Evolutionary conservation across 2,888 invertebrate genomes (phyloP), one percentile per base, ranked within the genome.

Genomic region (Hipparchia semele): DNA sequence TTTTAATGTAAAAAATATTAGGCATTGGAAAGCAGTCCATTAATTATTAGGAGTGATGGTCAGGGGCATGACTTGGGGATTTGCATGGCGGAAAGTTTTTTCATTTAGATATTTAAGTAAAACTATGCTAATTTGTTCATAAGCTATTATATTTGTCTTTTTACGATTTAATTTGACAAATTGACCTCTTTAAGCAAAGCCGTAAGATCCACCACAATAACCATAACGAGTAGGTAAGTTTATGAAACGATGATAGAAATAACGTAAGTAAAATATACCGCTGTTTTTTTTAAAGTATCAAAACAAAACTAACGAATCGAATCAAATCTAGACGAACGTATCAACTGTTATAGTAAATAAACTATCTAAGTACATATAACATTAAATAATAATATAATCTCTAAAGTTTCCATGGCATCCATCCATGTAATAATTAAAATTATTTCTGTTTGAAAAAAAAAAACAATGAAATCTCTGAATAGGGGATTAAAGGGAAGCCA

Each of bases 401-500:
- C n/a, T 39, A 61, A 12, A 61, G 7, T 8, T 64, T 46, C 13
- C 23, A 66, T 58, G n/a, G 12, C 49, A 53, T 39, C 51, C 69
- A 53, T 39, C 51, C 69, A 61, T 39, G 39, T 51, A 51, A n/a
- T 68, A 69, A 69, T 69, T 69, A 46, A 75, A 69, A 68, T 68
- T 58, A 69, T 75, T 71, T 75, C 64, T 51, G 58, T 67, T 61
- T 39, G 39, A 39, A 39, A 70, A 72, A 71, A 73, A 78, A 74
- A 70, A 72, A 79, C 74, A 79, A 68, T 72, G 68, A 66, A 74
- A 72, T 74, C 68, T 73, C 45, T 73, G 76, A 73, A 78, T 72
- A 72, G 83, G 82, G 86, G 87, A 85, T 85, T 88, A 87, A 86
- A 85, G 83, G 85, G 81, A 80, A 78, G 81, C 83, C 85, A 88